Percentiles rank a stretch among this genome's conserved stretches.
These are phyloP conservation scores for Ischnura elegans DNA, from an alignment of 2,888 invertebrate species.

Conservation along the genomic window DNA sequence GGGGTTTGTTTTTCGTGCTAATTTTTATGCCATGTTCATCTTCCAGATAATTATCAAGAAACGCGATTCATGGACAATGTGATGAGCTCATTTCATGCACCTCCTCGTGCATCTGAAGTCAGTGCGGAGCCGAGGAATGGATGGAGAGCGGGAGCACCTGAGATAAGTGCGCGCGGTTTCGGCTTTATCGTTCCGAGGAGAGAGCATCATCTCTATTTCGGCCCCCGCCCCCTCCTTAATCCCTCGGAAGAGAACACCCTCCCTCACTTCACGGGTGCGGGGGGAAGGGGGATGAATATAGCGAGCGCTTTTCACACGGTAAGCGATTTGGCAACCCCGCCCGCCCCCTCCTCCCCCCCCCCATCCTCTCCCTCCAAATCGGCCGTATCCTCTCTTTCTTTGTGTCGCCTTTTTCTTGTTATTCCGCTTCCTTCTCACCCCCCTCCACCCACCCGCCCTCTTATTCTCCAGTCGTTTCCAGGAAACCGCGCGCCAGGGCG, in stretches of 20 bases:
- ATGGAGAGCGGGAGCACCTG: too few species aligned
- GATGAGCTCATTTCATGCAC: too few species aligned
- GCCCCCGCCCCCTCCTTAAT: not conserved
- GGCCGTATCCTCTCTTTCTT: constrained; percentile 3
- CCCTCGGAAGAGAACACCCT: not conserved
- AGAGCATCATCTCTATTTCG: not conserved
- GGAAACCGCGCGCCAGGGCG: not conserved
- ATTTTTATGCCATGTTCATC: too few species aligned
- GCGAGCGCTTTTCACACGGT: not conserved
- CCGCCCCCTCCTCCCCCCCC: not conserved
- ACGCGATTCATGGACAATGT: too few species aligned
- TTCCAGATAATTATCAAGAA: too few species aligned
- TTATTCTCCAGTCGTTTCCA: not conserved
- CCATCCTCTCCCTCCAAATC: not conserved
- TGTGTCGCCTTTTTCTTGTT: constrained; percentile 22
- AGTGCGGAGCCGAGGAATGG: too few species aligned
- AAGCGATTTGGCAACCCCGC: constrained; percentile 29
- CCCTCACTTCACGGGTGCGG: too few species aligned
- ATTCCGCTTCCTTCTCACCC: not conserved
- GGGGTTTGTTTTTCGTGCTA: too few species aligned
- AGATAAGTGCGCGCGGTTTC: too few species aligned
- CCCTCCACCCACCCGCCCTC: not conserved
- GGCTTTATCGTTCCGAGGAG: too few species aligned
- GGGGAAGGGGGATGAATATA: not conserved
- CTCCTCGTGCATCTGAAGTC: too few species aligned